These are phyloP conservation scores for Lytechinus pictus DNA, from an alignment of 35 echinoderm and acorn worm species.

Conservation along the genomic window DNA sequence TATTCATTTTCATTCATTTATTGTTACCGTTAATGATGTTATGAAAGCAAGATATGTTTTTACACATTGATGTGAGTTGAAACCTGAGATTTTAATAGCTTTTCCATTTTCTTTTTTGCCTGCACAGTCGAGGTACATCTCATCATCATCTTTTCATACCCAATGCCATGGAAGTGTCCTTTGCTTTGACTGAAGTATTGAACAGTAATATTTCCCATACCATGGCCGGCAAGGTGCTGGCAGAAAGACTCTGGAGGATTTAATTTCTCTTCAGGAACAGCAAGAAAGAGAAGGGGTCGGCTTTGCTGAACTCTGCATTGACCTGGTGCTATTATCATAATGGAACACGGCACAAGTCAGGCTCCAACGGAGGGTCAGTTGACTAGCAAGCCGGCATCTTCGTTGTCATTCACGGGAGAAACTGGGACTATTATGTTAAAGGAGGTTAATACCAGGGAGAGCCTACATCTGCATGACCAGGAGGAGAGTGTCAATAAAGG, in stretches of 20 bases:
- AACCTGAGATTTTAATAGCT: neutral
- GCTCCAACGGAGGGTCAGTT: neutral
- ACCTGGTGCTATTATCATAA: constrained; percentile 10
- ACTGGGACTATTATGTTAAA: neutral
- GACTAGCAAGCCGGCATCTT: neutral
- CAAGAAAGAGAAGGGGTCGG: neutral
- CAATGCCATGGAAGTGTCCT: neutral
- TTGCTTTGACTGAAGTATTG: neutral
- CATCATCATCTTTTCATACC: neutral
- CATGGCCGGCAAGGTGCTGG: neutral
- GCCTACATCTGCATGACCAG: neutral
- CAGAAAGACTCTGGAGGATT: neutral
- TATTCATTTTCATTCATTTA: too few species aligned
- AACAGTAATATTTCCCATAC: neutral
- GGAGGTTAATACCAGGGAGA: neutral
- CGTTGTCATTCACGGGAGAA: neutral
- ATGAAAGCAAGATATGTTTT: too few species aligned
- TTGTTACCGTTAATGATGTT: too few species aligned
- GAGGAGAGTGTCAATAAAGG: neutral
- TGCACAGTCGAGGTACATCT: neutral
- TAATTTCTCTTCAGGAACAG: neutral
- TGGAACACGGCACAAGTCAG: neutral
- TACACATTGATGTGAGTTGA: neutral
- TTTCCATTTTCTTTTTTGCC: constrained; percentile 14
- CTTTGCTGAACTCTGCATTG: neutral